Evolutionary conservation across 2,888 invertebrate species (phyloP).

Genomic region (Gisinianus flammeolus): DNA sequence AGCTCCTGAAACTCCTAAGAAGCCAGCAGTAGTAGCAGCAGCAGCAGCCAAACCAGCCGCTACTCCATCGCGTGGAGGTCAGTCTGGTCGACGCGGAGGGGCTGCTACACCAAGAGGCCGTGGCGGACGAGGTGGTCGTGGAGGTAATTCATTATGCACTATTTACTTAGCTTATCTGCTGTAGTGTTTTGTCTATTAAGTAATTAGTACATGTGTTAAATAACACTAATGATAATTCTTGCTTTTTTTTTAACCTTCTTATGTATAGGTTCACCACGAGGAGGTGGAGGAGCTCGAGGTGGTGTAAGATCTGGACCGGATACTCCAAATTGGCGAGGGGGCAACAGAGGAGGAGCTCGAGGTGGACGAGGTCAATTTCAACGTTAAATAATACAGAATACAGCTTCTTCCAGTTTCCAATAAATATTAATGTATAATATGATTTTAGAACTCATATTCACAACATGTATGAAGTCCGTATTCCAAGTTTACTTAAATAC

Average conservation of each 20-base stretch:
- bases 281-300: background rate
- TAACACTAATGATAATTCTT: too few species aligned
- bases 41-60: background rate
- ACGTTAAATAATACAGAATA: too few species aligned
- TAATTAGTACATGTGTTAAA: background rate
- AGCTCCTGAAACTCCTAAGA: conserved; percentile 3
- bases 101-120: conserved; percentile 26
- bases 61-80: conserved; percentile 19
- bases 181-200: background rate
- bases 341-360: background rate
- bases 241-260: too few species aligned
- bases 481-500: too few species aligned
- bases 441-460: too few species aligned
- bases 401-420: too few species aligned
- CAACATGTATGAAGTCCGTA: too few species aligned
- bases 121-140: conserved; percentile 15
- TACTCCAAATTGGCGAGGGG: background rate
- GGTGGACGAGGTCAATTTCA: background rate
- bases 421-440: too few species aligned
- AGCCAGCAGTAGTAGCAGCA: background rate
- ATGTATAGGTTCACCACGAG: background rate
- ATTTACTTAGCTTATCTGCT: too few species aligned
- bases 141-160: background rate
- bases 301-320: background rate
- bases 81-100: conserved; percentile 19